A percentile compares a stretch with the other conserved stretches of the same genome.
phyloP scores from a whole-genome alignment of 2,888 invertebrate species.

The Helicoverpa assulta region DNA sequence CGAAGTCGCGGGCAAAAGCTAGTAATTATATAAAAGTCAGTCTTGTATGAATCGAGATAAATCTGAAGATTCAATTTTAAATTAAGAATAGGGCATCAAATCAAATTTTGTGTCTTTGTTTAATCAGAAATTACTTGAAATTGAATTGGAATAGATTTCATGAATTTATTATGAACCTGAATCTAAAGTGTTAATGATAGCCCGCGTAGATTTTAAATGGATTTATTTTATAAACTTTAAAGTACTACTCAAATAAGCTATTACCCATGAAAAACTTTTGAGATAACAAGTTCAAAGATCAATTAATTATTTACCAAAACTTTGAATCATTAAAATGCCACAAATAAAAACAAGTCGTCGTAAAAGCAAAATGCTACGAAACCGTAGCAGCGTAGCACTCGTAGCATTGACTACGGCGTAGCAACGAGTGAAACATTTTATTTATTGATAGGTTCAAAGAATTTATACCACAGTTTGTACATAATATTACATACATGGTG shows the following conservation, averaged over 20 bases:
- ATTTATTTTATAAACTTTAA: conserved; percentile 3
- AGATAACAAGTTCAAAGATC: neutral
- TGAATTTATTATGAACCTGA: conserved; percentile 10
- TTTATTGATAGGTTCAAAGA: conserved; percentile 7
- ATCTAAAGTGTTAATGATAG: neutral
- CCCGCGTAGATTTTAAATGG: neutral
- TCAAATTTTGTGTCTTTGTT: conserved; percentile 18
- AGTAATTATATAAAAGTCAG: no score
- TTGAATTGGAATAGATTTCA: conserved; percentile 8
- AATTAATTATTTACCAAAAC: neutral
- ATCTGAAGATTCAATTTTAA: conserved; percentile 9
- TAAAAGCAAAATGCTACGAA: conserved; percentile 20
- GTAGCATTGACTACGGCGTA: conserved; percentile 36
- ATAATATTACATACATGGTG: conserved; percentile 34
- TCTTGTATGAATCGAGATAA: conserved; percentile 2
- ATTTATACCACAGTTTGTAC: conserved; percentile 2
- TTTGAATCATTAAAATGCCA: neutral
- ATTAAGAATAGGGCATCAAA: neutral
- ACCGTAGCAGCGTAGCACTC: conserved; percentile 21
- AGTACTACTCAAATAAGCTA: neutral
- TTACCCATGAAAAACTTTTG: neutral
- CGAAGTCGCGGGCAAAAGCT: no score
- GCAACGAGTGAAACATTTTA: neutral
- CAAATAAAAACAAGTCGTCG: neutral
- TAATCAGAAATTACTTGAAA: conserved; percentile 6